Base-by-base conservation (phyloP, 1,140 invertebrate species). In the Diabrotica virgifera region DNA sequence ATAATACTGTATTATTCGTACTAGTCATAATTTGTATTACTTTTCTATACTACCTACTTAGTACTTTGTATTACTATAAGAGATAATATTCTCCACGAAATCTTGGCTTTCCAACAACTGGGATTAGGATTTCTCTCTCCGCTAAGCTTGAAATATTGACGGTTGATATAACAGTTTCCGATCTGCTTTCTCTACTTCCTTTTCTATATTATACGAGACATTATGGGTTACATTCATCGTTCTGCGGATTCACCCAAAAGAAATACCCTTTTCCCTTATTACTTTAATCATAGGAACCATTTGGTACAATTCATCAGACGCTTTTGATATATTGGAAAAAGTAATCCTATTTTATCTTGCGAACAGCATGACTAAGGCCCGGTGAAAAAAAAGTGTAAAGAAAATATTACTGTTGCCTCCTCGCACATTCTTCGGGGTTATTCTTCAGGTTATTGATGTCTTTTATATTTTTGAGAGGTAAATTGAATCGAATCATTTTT, bases 221-320 rank as follows among this genome's bases (percentile, higher is more conserved):
- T 46, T 46, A 46, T 46, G 40, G 40, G 40, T 46, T 10, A 46
- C 40, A 73, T 72, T 72, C 69, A 73, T 70, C 69, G 65, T 66
- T 67, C 65, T 73, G 64, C 60, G 60, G 65, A 64, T 58, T 64
- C 61, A 63, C 62, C 58, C 24, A 24, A 66, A 71, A 60, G 66
- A 74, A 70, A 71, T 68, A 65, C 75, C 72, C 70, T 70, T 74
- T 74, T 71, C 65, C 70, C 68, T 75, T 75, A 77, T 77, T 75
- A 75, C 75, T 77, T 75, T 77, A 77, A 77, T 77, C 75, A 77
- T 77, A 72, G 71, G 68, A 70, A 69, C 74, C 75, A 75, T 77
- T 77, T 77, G 74, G 69, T 64, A 69, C 72, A 73, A 77, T 77
- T 74, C 72, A 73, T 77, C 72, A 72, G 66, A 65, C 63, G 62